Evolutionary conservation across 2,113 vertebrate genomes (phyloP).

Genomic region (Haemorhous mexicanus): DNA sequence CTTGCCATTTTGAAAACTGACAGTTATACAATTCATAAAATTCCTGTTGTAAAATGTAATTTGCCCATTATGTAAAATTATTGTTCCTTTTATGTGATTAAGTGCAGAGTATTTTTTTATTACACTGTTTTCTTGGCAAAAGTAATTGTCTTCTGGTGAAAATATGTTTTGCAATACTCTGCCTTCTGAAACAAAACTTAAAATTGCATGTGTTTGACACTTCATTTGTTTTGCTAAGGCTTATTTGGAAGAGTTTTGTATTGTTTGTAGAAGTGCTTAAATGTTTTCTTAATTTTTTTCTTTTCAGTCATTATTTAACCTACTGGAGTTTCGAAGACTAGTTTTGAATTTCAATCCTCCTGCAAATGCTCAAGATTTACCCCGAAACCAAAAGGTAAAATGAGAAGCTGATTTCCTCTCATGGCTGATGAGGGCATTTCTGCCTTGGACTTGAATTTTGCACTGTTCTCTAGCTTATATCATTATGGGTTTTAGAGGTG

Average conservation of each 20-base stretch:
- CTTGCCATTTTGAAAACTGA: neutral
- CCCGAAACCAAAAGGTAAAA: conserved; percentile 95
- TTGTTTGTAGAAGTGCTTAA: neutral
- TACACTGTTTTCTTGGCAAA: neutral
- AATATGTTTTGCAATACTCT: neutral
- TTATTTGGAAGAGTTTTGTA: neutral
- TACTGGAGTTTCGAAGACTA: conserved; percentile 95
- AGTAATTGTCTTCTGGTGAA: neutral
- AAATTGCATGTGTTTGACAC: neutral
- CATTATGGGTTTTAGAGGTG: neutral
- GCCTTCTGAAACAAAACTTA: neutral
- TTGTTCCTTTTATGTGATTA: neutral
- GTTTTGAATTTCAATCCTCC: conserved; percentile 94
- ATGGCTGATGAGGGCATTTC: neutral
- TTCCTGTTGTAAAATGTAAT: neutral
- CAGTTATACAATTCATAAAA: neutral
- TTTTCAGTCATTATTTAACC: conserved; percentile 82
- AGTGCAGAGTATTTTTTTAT: neutral
- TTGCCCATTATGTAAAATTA: neutral
- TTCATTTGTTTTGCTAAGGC: neutral
- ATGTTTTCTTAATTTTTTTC: neutral
- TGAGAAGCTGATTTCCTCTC: neutral
- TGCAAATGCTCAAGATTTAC: conserved; percentile 87
- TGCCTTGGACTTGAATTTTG: neutral
- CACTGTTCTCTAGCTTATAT: neutral